Evolutionary conservation across 2,113 vertebrate genomes (phyloP).

Genomic region (Corythornis cristatus): DNA sequence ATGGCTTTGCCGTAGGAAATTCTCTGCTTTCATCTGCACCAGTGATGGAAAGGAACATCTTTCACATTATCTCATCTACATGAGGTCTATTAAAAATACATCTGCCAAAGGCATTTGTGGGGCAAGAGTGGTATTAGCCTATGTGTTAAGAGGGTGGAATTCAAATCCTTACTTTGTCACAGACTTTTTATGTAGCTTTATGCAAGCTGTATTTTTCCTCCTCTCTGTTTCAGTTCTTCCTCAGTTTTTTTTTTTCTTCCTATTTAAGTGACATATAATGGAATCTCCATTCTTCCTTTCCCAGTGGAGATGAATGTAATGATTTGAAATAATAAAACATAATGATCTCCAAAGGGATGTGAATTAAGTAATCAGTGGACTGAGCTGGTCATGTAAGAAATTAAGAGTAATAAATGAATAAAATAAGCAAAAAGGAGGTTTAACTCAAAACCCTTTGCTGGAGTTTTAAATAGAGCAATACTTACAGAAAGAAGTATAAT

Average conservation of each 20-base stretch:
- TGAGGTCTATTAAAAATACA: slow-evolving; percentile 8
- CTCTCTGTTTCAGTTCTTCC: background rate
- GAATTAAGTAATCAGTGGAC: background rate
- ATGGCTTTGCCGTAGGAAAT: background rate
- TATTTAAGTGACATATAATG: background rate
- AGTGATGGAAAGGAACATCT: background rate
- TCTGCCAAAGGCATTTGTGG: background rate
- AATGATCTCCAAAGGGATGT: background rate
- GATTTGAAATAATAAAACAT: background rate
- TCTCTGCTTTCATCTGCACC: background rate
- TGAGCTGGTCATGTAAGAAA: background rate
- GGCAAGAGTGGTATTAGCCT: background rate
- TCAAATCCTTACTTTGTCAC: background rate
- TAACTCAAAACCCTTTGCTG: background rate
- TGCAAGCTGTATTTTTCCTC: background rate
- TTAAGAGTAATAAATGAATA: background rate
- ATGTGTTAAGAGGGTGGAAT: background rate
- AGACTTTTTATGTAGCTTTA: background rate
- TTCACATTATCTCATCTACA: background rate
- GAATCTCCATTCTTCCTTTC: background rate
- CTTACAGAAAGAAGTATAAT: background rate
- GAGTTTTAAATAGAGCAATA: background rate
- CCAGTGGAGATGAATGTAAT: background rate
- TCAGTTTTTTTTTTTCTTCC: fast-evolving
- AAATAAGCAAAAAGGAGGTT: background rate